Evolutionary conservation across 2,888 invertebrate species (phyloP), one percentile per base, ranked within the genome.

Genomic region (Philonicus albiceps): DNA sequence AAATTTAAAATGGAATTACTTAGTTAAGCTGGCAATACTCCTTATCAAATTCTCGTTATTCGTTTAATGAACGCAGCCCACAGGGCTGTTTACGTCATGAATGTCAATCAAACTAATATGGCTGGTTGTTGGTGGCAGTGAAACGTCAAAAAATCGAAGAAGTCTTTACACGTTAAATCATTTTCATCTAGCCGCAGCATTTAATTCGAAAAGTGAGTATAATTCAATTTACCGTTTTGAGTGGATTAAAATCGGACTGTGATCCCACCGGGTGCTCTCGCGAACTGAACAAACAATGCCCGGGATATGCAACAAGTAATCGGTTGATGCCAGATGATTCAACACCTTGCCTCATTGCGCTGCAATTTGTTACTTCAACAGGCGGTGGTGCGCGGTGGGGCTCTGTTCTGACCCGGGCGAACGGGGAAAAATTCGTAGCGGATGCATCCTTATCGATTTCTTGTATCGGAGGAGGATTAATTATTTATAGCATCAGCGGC

Each of bases 301-400:
- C 64, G 72, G 49, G 64, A n/a, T 27, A 64, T 11, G 83, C 83
- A 83, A 83, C 83, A 83, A 83, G 83, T 81, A 53, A n/a, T 16
- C 64, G 34, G 22, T 80, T n/a, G 53, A 19, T 40, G 80, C 80
- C 80, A 53, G 80, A 83, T 83, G 83, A 83, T 83, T 83, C 83
- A 83, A 83, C 83, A 37, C 19, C 72, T 55, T 55, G 64, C 27
- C 64, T 64, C 64, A 64, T 27, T 64, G 64, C 64, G 64, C 64
- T 64, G 64, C 64, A 64, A 64, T 64, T 64, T 64, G 64, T 64
- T 64, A 27, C 64, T 64, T 64, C 27, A 0, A 1, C 5, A n/a
- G 49, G n/a, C 49, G n/a, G n/a, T 3, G 64, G 64, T 27, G 49
- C 49, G 49, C 49, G 49, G 49, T 13, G 64, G 64, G 64, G 22